Evolutionary conservation across 2,113 vertebrate genomes (phyloP), one percentile per base, ranked within the genome.

Genomic region (Anseranas semipalmata): DNA sequence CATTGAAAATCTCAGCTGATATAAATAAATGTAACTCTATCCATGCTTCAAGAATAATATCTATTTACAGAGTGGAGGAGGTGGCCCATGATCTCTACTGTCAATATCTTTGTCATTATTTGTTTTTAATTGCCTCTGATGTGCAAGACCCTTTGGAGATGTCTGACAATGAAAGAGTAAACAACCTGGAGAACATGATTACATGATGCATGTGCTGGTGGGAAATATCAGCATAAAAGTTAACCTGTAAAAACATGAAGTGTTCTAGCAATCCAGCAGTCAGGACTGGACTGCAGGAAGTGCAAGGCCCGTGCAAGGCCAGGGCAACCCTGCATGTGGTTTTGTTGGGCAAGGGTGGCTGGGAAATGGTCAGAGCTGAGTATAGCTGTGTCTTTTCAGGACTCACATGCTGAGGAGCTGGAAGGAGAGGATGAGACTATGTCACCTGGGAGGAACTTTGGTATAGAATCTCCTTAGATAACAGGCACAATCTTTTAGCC

Each of bases 31-130:
- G 24, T 17, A n/a, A 30, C 32, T 32, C 33, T 50, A 16, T 35
- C 11, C 3, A 2, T 6, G 2, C 4, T 56, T 17, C 79, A 46
- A 53, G 67, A 41, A 33, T 8, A 6, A 2, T 9, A 32, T 4
- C 39, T 77, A 24, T 3, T 20, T 68, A 10, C 33, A 80, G 39
- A 50, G 52, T 15, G 39, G 63, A 66, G 37, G 33, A 87, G 15
- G 39, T 35, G 73, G 13, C 18, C 20, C 46, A 20, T 0, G 2
- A 14, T 3, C 10, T 58, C 43, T 58, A 4, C 50, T 39, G 15
- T 7, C 56, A 41, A 9, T 43, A 56, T 68, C 35, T 37, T 17
- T 11, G 24, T 32, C n/a, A 3, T 13, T 16, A 16, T 9, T 39
- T 50, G 35, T 6, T n/a, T 12, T 43, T 22, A 77, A 5, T 27